Evolutionary conservation across 2,113 vertebrate genomes (phyloP), one percentile per base, ranked within the genome.

Genomic region (Athene cunicularia): DNA sequence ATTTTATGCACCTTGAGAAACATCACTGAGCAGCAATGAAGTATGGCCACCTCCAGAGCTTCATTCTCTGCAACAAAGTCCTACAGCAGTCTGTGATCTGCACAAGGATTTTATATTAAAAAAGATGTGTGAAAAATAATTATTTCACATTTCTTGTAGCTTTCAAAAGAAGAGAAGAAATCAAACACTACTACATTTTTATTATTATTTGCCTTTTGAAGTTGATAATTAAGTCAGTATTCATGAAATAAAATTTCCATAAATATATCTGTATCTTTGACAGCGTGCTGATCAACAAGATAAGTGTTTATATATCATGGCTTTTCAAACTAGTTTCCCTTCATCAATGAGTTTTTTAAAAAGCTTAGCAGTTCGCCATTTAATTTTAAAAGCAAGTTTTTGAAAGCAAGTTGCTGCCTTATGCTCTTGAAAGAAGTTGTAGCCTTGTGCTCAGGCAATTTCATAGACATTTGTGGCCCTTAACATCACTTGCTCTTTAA

Each of bases 361-460:
- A 93, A 43, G 4, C 23, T 47, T 55, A 76, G 19, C 6, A 53
- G 28, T 35, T 86, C 19, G 49, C 9, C 35, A 19, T 30, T 79
- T 74, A 53, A 45, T 64, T 32, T 66, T 14, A 88, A 92, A 35
- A 62, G n/a, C n/a, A n/a, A n/a, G n/a, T 27, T 92, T 90, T 64
- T 85, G 11, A 86, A 82, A 79, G 8, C 7, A 68, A 63, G 14
- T 32, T 86, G 13, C 19, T 71, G 3, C 26, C 5, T 16, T 11
- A 12, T 64, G 8, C 1, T 85, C 37, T 85, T 49, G 21, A 59
- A 92, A 63, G 55, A 67, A 73, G 6, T n/a, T 88, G 32, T 20
- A 84, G 35, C 22, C 49, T 95, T 67, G 14, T 91, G 76, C 28
- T 94, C 85, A 74, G 26, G 22, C 63, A 82, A 70, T 90, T 92